Percentiles rank a stretch among this genome's conserved stretches.
Conservation (phyloP, 2,113 vertebrate genomes). For the Laticauda colubrina region DNA sequence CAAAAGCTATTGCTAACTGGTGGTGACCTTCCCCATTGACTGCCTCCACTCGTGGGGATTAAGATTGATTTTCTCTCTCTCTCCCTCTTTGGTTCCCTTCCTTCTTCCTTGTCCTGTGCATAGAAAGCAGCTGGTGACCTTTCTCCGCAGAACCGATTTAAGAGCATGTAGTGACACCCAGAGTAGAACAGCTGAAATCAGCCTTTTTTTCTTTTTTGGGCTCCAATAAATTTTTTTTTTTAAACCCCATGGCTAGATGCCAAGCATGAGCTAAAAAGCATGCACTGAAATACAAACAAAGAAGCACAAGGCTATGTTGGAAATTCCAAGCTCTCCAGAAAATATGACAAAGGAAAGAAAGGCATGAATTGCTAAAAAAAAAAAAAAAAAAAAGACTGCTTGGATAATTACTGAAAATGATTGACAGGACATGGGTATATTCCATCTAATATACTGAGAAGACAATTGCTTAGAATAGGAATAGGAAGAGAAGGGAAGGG, state of each 20-base stretch:
- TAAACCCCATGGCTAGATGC: neutral
- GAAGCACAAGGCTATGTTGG: fast-evolving
- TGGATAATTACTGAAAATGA: conserved; percentile 32
- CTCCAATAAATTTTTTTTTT: neutral
- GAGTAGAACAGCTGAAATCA: conserved; percentile 36
- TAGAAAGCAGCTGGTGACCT: neutral
- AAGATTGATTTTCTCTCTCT: conserved; percentile 22
- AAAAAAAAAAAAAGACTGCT: conserved; percentile 1
- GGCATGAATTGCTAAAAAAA: neutral
- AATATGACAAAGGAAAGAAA: neutral
- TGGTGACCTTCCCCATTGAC: conserved; percentile 14
- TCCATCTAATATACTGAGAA: neutral
- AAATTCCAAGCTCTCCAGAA: neutral
- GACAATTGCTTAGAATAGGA: no score
- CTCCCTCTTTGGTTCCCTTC: no score
- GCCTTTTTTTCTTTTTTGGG: neutral
- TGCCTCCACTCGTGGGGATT: conserved; percentile 11
- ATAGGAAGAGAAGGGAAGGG: no score
- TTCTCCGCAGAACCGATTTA: conserved; percentile 27
- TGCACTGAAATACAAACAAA: neutral
- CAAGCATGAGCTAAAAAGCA: neutral
- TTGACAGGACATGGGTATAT: neutral
- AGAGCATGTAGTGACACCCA: conserved; percentile 24
- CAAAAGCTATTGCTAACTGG: conserved; percentile 1
- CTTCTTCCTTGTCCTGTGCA: conserved; percentile 14